These are phyloP conservation scores for Urosaurus nigricauda DNA, from an alignment of 2,797 vertebrate species.

Conservation along the genomic window DNA sequence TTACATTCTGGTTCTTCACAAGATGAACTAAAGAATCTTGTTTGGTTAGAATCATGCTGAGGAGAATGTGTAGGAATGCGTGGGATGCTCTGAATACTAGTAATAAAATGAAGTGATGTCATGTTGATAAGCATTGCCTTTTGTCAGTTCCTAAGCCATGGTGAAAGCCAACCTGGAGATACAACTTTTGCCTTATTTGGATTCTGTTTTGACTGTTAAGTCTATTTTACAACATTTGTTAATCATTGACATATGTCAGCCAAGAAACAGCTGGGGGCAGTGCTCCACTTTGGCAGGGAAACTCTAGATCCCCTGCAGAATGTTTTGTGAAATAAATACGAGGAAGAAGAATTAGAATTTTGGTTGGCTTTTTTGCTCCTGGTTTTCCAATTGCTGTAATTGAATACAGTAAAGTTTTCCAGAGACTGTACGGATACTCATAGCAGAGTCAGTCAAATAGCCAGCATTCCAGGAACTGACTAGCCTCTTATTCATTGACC, in stretches of 20 bases:
- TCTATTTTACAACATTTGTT: neutral
- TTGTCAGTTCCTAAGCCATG: neutral
- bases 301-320: neutral
- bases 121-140: neutral
- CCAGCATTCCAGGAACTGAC: constrained; percentile 22
- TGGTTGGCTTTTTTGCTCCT: neutral
- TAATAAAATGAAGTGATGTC: neutral
- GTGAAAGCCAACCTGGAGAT: neutral
- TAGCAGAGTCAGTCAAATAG: constrained; percentile 5
- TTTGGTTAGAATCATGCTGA: neutral
- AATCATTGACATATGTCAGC: neutral
- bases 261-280: constrained; percentile 1
- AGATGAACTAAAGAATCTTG: neutral
- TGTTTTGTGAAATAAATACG: neutral
- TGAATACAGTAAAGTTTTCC: neutral
- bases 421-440: neutral
- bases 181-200: constrained; percentile 20
- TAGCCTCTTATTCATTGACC: constrained; percentile 26
- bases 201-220: neutral
- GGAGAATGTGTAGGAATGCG: neutral
- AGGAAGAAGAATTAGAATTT: neutral
- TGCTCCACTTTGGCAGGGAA: neutral
- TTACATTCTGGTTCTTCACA: neutral
- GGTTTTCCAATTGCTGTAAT: constrained; percentile 15
- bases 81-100: neutral